Percentiles rank a stretch among this genome's conserved stretches.
Evolutionary conservation across 2,113 vertebrate species (phyloP).

Genomic region (Argyrosomus japonicus): DNA sequence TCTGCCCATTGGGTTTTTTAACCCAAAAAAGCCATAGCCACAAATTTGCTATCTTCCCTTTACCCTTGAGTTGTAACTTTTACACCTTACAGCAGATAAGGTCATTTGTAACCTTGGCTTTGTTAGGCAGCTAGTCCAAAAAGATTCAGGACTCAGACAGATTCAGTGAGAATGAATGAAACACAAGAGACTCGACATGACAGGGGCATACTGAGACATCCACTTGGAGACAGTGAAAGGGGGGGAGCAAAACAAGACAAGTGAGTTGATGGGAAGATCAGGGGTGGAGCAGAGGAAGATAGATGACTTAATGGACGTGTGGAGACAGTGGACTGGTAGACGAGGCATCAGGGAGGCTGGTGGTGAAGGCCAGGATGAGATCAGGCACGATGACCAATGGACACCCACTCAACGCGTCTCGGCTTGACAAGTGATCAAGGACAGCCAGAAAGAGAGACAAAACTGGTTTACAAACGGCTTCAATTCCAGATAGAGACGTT

Average conservation of each 20-base stretch:
- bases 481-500: not conserved
- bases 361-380: conserved; percentile 76
- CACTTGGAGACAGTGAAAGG: conserved; percentile 54
- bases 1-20: conserved; percentile 17
- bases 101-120: conserved; percentile 37
- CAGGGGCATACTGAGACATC: conserved; percentile 50
- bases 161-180: conserved; percentile 46
- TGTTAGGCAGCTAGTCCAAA: not conserved
- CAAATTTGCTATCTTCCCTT: conserved; percentile 26
- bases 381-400: conserved; percentile 77
- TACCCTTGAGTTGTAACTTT: conserved; percentile 22
- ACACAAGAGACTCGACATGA: conserved; percentile 39
- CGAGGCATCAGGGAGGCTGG: conserved; percentile 81
- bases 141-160: conserved; percentile 27
- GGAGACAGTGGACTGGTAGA: conserved; percentile 82
- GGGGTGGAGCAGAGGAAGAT: conserved; percentile 81
- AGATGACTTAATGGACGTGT: conserved; percentile 83
- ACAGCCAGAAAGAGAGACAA: conserved; percentile 42
- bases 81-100: conserved; percentile 23
- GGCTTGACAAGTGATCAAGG: conserved; percentile 80
- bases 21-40: not conserved
- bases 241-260: conserved; percentile 66
- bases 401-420: conserved; percentile 70
- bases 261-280: conserved; percentile 75
- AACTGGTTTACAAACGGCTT: conserved; percentile 42